Conservation (phyloP, 2,113 vertebrate genomes). For the Prionailurus viverrinus region DNA sequence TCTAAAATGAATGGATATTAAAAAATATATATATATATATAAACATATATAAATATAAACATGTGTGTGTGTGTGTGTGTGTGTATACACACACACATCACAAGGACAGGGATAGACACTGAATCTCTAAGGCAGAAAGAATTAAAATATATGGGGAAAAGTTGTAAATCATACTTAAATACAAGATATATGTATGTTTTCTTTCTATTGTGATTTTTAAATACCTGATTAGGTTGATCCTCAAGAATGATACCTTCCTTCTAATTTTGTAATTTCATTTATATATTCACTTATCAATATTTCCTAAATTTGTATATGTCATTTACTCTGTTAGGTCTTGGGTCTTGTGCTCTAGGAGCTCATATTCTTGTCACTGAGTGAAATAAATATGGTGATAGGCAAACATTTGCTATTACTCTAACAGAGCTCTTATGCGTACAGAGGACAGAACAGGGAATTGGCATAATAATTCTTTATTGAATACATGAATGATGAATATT, state of each 20-base stretch:
- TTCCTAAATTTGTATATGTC: not conserved
- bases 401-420: not conserved
- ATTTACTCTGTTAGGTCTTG: not conserved
- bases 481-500: not conserved
- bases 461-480: not conserved
- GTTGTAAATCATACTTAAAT: not conserved
- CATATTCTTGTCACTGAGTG: not conserved
- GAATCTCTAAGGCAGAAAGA: constrained; percentile 5
- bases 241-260: not conserved
- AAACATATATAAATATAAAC: not conserved
- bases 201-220: not conserved
- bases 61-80: too few relatives aligned
- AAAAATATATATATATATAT: too few relatives aligned
- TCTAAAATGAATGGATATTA: too few relatives aligned
- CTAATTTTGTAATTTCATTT: constrained; percentile 35
- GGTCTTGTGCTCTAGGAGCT: not conserved
- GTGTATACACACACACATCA: too few relatives aligned
- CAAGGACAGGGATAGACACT: not conserved
- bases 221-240: not conserved
- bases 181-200: not conserved
- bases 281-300: not conserved
- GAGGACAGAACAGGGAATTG: not conserved
- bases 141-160: not conserved
- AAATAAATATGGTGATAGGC: not conserved
- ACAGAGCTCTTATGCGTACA: not conserved